phyloP scores from a whole-genome alignment of 2,113 vertebrate species.

The Leptodactylus fuscus region DNA sequence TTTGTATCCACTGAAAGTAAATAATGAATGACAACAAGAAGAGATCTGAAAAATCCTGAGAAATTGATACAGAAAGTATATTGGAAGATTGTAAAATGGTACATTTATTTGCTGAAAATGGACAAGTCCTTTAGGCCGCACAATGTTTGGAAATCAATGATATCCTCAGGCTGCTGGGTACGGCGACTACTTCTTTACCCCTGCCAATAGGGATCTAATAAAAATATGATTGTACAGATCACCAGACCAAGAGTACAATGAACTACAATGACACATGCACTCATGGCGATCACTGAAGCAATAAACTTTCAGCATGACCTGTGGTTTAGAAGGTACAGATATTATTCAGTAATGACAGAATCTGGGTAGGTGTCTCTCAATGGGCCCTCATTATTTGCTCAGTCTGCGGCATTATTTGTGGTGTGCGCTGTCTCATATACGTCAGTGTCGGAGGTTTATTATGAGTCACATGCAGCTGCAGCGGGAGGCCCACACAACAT shows the following conservation, averaged over 20 bases:
- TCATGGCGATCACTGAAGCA: not conserved
- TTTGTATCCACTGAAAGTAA: too few relatives aligned
- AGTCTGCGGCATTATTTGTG: not conserved
- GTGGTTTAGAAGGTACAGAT: not conserved
- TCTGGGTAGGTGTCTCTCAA: not conserved
- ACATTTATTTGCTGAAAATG: too few relatives aligned
- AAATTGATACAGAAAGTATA: too few relatives aligned
- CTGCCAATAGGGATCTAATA: not conserved
- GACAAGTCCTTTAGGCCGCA: too few relatives aligned
- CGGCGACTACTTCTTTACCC: too few relatives aligned
- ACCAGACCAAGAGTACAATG: not conserved
- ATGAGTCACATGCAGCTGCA: constrained; percentile 26
- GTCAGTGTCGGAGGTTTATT: constrained; percentile 10
- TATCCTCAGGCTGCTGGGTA: too few relatives aligned
- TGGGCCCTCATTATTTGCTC: not conserved
- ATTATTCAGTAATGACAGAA: not conserved
- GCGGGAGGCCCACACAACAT: not conserved
- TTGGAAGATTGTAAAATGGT: too few relatives aligned
- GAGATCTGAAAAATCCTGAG: too few relatives aligned
- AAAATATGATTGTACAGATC: too few relatives aligned
- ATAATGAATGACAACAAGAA: too few relatives aligned
- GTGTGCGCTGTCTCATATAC: not conserved
- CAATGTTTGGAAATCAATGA: too few relatives aligned
- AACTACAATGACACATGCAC: not conserved
- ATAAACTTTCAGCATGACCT: not conserved